Base-by-base conservation (phyloP, 2,113 vertebrate genomes). In the Trematomus loennbergii region DNA sequence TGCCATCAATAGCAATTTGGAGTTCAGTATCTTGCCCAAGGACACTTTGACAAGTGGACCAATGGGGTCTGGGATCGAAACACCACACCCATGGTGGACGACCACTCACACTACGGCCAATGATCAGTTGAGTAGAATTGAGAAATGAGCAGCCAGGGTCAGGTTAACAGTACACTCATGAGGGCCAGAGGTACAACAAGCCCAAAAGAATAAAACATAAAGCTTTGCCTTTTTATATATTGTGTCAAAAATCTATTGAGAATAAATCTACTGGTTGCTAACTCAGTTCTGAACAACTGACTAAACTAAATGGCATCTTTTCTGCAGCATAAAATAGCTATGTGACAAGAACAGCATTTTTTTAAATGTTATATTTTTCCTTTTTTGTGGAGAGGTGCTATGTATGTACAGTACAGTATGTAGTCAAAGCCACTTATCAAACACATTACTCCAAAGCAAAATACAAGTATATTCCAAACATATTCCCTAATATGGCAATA, bases 71-170 rank as follows among this genome's bases (percentile, higher is more conserved):
- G 36, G 36, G 36, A 40, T 40, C 6, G 36, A 40, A 40, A 40
- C 1, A 40, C 36, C 36, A 40, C 5, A 40, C 36, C 36, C 36
- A 29, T 40, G 8, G 36, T 40, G 36, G 36, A 7, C 36, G 36
- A 40, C 36, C 36, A 40, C 36, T 40, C 36, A 40, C 36, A 40
- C 36, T 40, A 40, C 36, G 29, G 29, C 29, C 29, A 40, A 40
- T 40, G 36, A 40, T 40, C 36, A 40, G n/a, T 50, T n/a, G 55
- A 53, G 57, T 82, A 11, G 40, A 59, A 82, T 17, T 49, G 16
- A 58, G 46, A 69, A 79, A 68, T 22, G 60, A 54, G 49, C 9
- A 49, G 25, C 22, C 45, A 57, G 5, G 7, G 8, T 65, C 25
- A 13, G 15, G 20, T 33, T n/a, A 6, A 18, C 12, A 54, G 5